Conservation (phyloP, 30 jellyfish, hydroid and myxozoan genomes). For the Morbakka virulenta region DNA sequence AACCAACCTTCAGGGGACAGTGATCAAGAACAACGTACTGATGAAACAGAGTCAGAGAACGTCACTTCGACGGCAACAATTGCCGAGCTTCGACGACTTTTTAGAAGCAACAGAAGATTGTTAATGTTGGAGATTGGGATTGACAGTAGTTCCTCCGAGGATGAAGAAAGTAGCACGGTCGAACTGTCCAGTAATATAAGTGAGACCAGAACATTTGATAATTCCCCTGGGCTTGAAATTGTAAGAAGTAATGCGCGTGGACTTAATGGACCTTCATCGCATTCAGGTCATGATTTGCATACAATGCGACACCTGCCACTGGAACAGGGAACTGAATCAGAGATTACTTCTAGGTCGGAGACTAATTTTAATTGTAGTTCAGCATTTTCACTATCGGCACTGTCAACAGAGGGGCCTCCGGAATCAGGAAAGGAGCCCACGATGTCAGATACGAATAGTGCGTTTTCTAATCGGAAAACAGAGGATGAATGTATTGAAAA, state of each 20-base stretch:
- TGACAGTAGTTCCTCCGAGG: background rate
- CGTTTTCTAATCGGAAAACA: background rate
- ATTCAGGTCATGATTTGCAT: background rate
- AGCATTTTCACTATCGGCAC: background rate
- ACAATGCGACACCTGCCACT: too few relatives aligned
- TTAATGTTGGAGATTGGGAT: conserved; percentile 17
- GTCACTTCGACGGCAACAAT: conserved; percentile 1
- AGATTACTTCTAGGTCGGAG: background rate
- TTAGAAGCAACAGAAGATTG: conserved; percentile 25
- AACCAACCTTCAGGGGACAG: conserved; percentile 8
- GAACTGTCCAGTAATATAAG: background rate
- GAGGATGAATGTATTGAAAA: background rate
- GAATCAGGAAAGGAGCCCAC: background rate
- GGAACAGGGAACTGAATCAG: background rate
- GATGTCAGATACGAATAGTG: background rate
- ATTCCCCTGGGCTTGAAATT: background rate
- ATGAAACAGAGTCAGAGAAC: background rate
- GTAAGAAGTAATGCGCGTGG: background rate
- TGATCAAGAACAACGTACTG: background rate
- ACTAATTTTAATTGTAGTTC: background rate
- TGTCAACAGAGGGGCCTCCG: background rate
- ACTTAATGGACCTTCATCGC: background rate
- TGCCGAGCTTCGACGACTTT: conserved; percentile 34
- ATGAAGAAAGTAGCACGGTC: background rate
- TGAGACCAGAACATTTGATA: background rate